Conservation (phyloP, 2,888 invertebrate species). For the Cloeon dipterum region DNA sequence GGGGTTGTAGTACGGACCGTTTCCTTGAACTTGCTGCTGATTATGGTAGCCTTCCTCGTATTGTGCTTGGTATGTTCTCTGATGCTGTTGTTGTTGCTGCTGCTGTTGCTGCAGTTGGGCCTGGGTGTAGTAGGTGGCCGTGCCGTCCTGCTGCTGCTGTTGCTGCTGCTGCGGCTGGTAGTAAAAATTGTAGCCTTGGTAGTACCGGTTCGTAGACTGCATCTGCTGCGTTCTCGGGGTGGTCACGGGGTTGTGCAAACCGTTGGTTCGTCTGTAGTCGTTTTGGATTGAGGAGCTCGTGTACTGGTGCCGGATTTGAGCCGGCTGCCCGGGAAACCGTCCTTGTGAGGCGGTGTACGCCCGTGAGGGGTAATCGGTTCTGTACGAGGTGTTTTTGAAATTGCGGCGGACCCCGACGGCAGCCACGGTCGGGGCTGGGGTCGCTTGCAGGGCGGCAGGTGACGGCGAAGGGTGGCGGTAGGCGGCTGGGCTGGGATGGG, state of each 20-base stretch:
- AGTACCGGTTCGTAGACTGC: background rate
- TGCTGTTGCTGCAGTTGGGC: background rate
- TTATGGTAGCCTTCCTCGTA: background rate
- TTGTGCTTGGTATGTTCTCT: background rate
- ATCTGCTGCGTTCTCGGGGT: conserved; percentile 6
- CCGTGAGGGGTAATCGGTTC: too few relatives aligned
- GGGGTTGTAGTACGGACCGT: conserved; percentile 15
- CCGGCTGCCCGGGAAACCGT: too few relatives aligned
- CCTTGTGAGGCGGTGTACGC: conserved; percentile 19
- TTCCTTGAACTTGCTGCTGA: conserved; percentile 14
- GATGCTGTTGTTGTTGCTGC: background rate
- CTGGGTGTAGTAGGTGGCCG: background rate
- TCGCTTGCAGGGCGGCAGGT: conserved; percentile 17
- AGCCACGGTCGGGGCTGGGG: conserved; percentile 13
- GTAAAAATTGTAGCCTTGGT: background rate
- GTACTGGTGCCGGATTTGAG: too few relatives aligned
- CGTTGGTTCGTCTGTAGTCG: too few relatives aligned
- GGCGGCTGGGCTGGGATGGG: conserved; percentile 14
- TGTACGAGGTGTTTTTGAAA: too few relatives aligned
- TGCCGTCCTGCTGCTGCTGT: background rate
- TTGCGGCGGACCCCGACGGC: conserved; percentile 18
- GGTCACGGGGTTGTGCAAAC: conserved; percentile 7
- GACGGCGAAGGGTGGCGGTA: conserved; percentile 14
- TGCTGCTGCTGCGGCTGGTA: background rate
- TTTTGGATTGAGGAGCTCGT: too few relatives aligned